Conservation (phyloP, 2,888 invertebrate genomes). For the Lymantria dispar region DNA sequence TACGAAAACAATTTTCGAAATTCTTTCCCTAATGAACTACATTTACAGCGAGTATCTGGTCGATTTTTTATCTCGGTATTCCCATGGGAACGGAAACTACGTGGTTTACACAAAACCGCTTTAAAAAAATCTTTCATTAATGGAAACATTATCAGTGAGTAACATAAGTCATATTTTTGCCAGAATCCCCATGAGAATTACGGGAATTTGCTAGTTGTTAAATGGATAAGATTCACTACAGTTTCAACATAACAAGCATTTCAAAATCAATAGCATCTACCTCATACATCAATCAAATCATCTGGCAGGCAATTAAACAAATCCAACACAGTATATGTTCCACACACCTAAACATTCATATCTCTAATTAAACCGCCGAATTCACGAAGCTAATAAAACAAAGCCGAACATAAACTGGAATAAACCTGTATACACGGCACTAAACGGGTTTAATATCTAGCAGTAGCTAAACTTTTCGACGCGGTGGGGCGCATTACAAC, state of each 20-base stretch:
- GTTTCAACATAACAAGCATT: not conserved
- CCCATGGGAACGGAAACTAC: too few species aligned
- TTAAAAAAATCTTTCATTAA: too few species aligned
- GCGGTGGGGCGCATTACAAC: constrained; percentile 64
- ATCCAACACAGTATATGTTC: constrained; percentile 26
- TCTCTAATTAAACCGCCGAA: constrained; percentile 65
- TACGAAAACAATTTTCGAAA: too few species aligned
- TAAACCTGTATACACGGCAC: constrained; percentile 58
- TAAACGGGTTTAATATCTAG: constrained; percentile 75
- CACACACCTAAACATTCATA: constrained; percentile 48
- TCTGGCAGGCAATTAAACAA: constrained; percentile 29
- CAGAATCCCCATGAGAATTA: too few species aligned
- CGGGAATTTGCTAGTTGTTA: too few species aligned
- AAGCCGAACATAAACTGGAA: constrained; percentile 46
- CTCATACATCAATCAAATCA: constrained; percentile 1
- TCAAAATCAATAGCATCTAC: not conserved
- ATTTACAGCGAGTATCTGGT: too few species aligned
- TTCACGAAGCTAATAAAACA: constrained; percentile 73
- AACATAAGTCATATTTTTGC: too few species aligned
- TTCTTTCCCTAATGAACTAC: too few species aligned
- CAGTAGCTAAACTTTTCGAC: constrained; percentile 64
- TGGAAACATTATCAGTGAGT: too few species aligned
- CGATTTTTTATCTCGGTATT: too few species aligned
- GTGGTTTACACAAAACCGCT: too few species aligned
- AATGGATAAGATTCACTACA: too few species aligned